Percentiles rank a stretch among this genome's conserved stretches.
Conservation (phyloP, 1,140 invertebrate genomes). For the Physella acuta region DNA sequence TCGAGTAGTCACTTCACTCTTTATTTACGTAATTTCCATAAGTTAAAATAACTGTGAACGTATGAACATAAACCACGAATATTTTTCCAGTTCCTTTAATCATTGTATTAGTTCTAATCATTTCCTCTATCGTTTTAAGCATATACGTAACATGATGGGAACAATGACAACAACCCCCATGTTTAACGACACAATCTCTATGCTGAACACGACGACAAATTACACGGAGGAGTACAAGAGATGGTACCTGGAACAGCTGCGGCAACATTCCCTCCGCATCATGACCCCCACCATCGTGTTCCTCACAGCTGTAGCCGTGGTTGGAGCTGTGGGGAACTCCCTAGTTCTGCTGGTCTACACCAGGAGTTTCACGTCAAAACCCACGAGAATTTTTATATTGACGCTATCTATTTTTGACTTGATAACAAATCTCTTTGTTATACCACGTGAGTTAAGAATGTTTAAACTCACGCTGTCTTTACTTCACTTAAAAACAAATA, state of each 20-base stretch:
- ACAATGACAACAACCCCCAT: too few relatives aligned
- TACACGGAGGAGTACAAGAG: neutral
- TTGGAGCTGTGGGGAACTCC: neutral
- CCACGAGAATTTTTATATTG: conserved; percentile 1
- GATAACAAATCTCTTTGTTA: neutral
- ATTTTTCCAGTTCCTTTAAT: too few relatives aligned
- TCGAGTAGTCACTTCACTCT: too few relatives aligned
- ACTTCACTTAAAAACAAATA: too few relatives aligned
- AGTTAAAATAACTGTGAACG: too few relatives aligned
- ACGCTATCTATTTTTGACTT: conserved; percentile 9
- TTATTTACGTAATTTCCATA: too few relatives aligned
- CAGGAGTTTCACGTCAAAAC: neutral
- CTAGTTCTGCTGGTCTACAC: conserved; percentile 4
- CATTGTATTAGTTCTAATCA: too few relatives aligned
- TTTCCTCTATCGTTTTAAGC: too few relatives aligned
- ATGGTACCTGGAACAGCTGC: neutral
- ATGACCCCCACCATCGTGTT: neutral
- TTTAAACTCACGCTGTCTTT: too few relatives aligned
- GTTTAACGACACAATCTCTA: too few relatives aligned
- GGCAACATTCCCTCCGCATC: neutral
- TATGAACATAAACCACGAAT: too few relatives aligned
- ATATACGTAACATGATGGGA: too few relatives aligned
- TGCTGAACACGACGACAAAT: neutral
- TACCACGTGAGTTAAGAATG: conserved; percentile 11
- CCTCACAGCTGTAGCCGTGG: neutral